phyloP scores from a whole-genome alignment of 2,797 vertebrate species.

The Vireo griseus region DNA sequence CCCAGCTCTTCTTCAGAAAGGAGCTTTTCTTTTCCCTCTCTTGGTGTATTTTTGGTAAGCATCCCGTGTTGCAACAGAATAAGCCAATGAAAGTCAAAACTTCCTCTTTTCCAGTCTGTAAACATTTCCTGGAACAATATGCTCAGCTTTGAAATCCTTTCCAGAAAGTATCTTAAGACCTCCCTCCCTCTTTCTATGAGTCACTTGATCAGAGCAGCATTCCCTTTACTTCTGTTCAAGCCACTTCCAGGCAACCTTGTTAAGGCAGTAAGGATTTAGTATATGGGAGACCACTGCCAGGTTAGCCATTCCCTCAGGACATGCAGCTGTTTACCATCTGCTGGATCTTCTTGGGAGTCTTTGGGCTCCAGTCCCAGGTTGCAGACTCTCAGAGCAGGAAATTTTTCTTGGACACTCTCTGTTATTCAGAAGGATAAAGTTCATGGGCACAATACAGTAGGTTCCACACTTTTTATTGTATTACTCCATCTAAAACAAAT shows the following conservation, averaged over 20 bases:
- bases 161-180: constrained; percentile 47
- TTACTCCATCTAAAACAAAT: constrained; percentile 29
- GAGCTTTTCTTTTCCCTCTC: constrained; percentile 3
- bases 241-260: constrained; percentile 53
- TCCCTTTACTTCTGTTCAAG: constrained; percentile 34
- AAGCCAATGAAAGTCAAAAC: constrained; percentile 61
- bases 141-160: constrained; percentile 59
- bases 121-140: constrained; percentile 68
- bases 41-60: constrained; percentile 37
- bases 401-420: constrained; percentile 69
- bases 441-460: constrained; percentile 56
- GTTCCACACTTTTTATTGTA: not conserved
- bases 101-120: constrained; percentile 57
- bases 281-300: constrained; percentile 20
- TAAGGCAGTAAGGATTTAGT: constrained; percentile 43
- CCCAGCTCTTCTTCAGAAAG: constrained; percentile 5
- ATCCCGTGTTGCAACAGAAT: constrained; percentile 26
- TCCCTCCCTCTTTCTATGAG: constrained; percentile 48
- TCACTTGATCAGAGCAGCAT: constrained; percentile 44
- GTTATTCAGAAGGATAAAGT: constrained; percentile 60
- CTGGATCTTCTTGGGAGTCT: constrained; percentile 60
- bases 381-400: constrained; percentile 39
- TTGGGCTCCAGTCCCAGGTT: constrained; percentile 25
- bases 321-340: constrained; percentile 2
- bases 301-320: constrained; percentile 16